These are phyloP conservation scores for Macrochelys suwanniensis DNA, from an alignment of 2,797 vertebrate genomes.

Conservation along the genomic window DNA sequence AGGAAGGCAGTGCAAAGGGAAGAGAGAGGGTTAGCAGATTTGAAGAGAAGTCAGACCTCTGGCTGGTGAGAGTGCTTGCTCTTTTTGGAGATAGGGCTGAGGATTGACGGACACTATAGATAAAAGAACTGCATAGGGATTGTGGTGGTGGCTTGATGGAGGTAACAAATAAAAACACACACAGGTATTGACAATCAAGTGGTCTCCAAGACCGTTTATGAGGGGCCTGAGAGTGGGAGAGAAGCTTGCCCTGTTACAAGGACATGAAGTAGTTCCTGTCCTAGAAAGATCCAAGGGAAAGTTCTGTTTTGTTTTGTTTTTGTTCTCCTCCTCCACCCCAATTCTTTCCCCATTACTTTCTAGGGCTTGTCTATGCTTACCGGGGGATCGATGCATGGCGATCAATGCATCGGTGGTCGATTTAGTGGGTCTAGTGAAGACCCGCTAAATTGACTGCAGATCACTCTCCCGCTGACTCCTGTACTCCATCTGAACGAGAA, in stretches of 20 bases:
- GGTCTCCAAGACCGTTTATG: background rate
- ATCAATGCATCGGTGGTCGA: too few relatives aligned
- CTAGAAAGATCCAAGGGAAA: background rate
- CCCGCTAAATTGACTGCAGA: too few relatives aligned
- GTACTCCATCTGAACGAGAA: too few relatives aligned
- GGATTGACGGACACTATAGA: background rate
- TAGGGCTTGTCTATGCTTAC: background rate
- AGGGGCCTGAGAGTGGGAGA: background rate
- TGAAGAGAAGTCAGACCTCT: background rate
- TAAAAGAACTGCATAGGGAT: background rate
- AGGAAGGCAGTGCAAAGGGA: background rate
- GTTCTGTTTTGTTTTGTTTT: background rate
- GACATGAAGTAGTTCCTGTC: accelerated
- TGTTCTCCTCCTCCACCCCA: background rate
- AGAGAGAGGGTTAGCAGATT: background rate
- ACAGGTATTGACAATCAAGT: background rate
- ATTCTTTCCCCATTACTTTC: background rate
- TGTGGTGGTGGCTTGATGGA: background rate
- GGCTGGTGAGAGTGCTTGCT: background rate
- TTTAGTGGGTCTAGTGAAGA: too few relatives aligned
- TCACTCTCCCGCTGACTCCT: too few relatives aligned
- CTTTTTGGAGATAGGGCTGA: background rate
- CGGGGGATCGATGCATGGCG: too few relatives aligned
- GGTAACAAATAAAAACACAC: background rate
- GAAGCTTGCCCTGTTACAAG: background rate